Percentiles rank a stretch among this genome's conserved stretches.
These are phyloP conservation scores for Actenoides lindsayi DNA, from an alignment of 2,113 vertebrate genomes.

Conservation along the genomic window DNA sequence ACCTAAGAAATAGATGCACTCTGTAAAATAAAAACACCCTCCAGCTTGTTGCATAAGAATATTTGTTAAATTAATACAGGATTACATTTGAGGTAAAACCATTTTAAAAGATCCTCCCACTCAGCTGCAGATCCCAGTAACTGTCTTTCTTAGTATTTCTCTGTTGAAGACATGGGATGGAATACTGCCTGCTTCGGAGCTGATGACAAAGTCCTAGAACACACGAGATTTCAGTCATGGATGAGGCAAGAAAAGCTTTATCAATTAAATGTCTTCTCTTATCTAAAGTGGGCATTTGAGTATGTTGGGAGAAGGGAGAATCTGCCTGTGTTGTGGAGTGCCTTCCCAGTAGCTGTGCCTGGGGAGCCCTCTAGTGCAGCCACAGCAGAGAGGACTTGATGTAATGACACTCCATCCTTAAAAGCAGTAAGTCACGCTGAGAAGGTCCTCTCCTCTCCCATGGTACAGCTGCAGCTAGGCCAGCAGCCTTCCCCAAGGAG, in stretches of 20 bases:
- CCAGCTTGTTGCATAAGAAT: background rate
- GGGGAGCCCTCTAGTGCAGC: background rate
- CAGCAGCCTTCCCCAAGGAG: background rate
- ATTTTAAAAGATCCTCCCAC: background rate
- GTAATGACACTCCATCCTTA: rapidly evolving
- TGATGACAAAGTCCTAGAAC: background rate
- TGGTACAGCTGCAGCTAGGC: background rate
- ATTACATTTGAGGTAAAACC: background rate
- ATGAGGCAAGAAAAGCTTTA: background rate
- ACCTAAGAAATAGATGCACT: background rate
- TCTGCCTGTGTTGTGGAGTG: background rate
- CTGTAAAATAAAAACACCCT: background rate
- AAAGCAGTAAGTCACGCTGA: background rate
- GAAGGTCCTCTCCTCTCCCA: background rate
- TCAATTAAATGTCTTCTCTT: background rate
- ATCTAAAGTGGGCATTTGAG: background rate
- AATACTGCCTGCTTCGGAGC: background rate
- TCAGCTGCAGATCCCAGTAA: background rate
- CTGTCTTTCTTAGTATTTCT: background rate
- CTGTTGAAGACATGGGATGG: background rate
- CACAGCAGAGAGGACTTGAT: background rate
- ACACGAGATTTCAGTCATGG: rapidly evolving
- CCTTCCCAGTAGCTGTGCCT: background rate
- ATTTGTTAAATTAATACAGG: background rate
- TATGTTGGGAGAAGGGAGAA: background rate